These are phyloP conservation scores for Cinclus mexicanus DNA, from an alignment of 2,113 vertebrate genomes.

Conservation along the genomic window DNA sequence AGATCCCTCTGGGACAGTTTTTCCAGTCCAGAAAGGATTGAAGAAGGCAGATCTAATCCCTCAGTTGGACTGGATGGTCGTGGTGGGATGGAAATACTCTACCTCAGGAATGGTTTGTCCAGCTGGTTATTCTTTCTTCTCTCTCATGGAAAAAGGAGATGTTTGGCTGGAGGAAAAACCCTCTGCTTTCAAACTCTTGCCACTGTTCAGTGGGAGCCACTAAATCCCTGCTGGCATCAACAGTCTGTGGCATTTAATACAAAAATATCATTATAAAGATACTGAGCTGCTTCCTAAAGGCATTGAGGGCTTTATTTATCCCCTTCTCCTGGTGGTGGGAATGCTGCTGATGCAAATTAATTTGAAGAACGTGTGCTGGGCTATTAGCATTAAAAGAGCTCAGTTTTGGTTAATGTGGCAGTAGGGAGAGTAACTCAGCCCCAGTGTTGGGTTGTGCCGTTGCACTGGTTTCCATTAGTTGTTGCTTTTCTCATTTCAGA, in stretches of 20 bases:
- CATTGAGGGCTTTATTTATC: not conserved
- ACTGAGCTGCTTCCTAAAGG: not conserved
- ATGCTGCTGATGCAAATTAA: not conserved
- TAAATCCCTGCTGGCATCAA: not conserved
- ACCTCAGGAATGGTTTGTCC: not conserved
- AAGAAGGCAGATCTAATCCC: not conserved
- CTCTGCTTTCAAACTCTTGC: not conserved
- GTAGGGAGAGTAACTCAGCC: not conserved
- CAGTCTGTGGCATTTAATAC: not conserved
- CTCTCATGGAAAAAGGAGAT: not conserved
- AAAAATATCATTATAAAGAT: not conserved
- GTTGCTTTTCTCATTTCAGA: not conserved
- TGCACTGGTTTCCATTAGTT: not conserved
- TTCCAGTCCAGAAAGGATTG: not conserved
- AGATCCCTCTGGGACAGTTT: not conserved
- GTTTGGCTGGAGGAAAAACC: accelerated
- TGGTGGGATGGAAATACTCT: not conserved
- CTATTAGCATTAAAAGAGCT: not conserved
- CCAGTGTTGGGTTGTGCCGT: not conserved
- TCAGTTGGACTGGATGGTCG: not conserved
- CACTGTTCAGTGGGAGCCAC: not conserved
- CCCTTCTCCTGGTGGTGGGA: not conserved
- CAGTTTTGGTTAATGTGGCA: not conserved
- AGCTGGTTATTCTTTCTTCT: not conserved
- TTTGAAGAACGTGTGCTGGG: not conserved